phyloP scores from a whole-genome alignment of 2,113 vertebrate genomes.

The Megaleporinus macrocephalus region DNA sequence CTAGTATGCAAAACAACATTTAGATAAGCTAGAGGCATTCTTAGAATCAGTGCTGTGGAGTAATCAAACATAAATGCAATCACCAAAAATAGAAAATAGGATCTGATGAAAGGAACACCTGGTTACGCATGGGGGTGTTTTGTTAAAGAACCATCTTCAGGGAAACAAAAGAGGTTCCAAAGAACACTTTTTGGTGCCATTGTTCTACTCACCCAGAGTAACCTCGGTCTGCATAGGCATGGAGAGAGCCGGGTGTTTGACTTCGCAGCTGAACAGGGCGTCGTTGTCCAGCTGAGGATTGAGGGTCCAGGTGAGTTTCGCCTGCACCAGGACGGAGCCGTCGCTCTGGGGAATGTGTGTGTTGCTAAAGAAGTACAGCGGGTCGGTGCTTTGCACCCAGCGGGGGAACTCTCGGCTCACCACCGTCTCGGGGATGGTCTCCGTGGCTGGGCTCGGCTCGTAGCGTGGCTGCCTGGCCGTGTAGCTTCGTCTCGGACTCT shows the following conservation, averaged over 20 bases:
- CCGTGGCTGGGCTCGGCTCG: slow-evolving; percentile 81
- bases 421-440: slow-evolving; percentile 91
- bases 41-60: too few species aligned
- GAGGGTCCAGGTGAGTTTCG: slow-evolving; percentile 94
- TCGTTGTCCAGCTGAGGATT: slow-evolving; percentile 97
- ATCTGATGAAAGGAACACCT: too few species aligned
- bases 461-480: slow-evolving; percentile 75
- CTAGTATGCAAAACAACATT: too few species aligned
- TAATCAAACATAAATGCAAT: too few species aligned
- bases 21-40: too few species aligned
- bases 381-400: slow-evolving; percentile 92
- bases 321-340: slow-evolving; percentile 92
- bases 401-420: slow-evolving; percentile 96
- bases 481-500: slow-evolving; percentile 69
- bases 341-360: slow-evolving; percentile 88
- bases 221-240: slow-evolving; percentile 99
- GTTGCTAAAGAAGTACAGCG: slow-evolving; percentile 92
- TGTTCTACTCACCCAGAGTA: slow-evolving; percentile 84
- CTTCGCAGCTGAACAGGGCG: slow-evolving; percentile 97
- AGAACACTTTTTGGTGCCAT: too few species aligned
- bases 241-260: slow-evolving; percentile 94
- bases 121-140: too few species aligned
- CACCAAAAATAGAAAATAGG: too few species aligned
- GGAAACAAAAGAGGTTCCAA: too few species aligned
- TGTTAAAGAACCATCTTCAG: too few species aligned